Conservation (phyloP, 2,797 vertebrate species). For the Pseudomugil gertrudae region DNA sequence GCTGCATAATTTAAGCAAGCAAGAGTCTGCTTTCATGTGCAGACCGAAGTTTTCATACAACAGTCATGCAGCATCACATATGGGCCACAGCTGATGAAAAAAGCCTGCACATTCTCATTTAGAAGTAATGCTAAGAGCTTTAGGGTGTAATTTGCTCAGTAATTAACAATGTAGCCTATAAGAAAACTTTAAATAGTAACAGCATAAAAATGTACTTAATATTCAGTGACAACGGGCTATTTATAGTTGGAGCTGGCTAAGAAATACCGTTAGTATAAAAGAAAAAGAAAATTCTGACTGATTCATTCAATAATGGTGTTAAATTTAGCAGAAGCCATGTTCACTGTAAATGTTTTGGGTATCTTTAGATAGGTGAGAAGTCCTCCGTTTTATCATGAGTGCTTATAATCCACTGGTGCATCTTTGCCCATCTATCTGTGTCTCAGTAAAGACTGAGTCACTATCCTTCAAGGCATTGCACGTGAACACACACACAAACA, state of each 20-base stretch:
- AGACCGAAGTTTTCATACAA: conserved; percentile 20
- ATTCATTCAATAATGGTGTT: conserved; percentile 32
- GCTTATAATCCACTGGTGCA: conserved; percentile 31
- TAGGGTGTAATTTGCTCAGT: conserved; percentile 55
- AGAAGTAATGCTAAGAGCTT: conserved; percentile 47
- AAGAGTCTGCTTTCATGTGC: conserved; percentile 46
- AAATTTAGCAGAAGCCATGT: conserved; percentile 45
- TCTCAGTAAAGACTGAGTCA: conserved; percentile 63
- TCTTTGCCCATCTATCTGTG: conserved; percentile 32
- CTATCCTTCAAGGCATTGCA: conserved; percentile 55
- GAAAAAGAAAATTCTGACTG: conserved; percentile 12
- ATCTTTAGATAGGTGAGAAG: conserved; percentile 44
- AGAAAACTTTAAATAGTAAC: conserved; percentile 59
- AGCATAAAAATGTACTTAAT: conserved; percentile 40
- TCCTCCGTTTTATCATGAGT: conserved; percentile 34
- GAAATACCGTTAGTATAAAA: conserved; percentile 8
- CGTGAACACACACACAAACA: neutral
- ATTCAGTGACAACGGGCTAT: conserved; percentile 52
- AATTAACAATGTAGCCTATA: conserved; percentile 59
- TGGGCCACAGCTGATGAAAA: conserved; percentile 18
- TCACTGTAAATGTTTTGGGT: conserved; percentile 55
- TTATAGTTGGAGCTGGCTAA: conserved; percentile 43
- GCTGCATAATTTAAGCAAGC: conserved; percentile 68
- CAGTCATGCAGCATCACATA: conserved; percentile 15
- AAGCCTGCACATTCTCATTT: conserved; percentile 10